Percentiles rank a stretch among this genome's conserved stretches.
Evolutionary conservation across 2,113 vertebrate genomes (phyloP).

Genomic region (Nycticorax nycticorax): DNA sequence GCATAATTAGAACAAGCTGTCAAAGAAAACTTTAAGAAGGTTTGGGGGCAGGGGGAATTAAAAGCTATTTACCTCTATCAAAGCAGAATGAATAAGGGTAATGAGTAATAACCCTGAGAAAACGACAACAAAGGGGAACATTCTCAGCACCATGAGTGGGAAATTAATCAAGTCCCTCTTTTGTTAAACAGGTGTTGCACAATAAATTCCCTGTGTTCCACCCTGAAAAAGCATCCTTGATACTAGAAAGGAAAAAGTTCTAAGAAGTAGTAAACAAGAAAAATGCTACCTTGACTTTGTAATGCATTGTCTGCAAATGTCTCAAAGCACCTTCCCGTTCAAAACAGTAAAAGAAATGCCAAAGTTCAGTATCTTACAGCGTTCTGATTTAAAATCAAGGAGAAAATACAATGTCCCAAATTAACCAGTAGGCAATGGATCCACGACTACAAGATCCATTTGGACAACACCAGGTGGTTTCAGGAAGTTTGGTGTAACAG

Average conservation of each 20-base stretch:
- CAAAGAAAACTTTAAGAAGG: slow-evolving; percentile 63
- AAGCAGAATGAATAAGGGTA: slow-evolving; percentile 68
- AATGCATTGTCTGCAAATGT: background rate
- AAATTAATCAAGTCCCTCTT: slow-evolving; percentile 66
- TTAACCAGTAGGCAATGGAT: background rate
- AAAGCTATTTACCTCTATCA: slow-evolving; percentile 70
- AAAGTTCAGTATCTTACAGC: background rate
- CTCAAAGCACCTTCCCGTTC: background rate
- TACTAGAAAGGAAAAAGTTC: background rate
- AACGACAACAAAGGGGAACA: slow-evolving; percentile 64
- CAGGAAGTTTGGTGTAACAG: background rate
- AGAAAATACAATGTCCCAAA: background rate
- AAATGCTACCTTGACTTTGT: background rate
- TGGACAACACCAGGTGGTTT: background rate
- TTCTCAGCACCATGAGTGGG: slow-evolving; percentile 53
- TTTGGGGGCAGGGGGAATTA: slow-evolving; percentile 62
- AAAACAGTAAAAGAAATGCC: background rate
- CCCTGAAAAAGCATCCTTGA: slow-evolving; percentile 35
- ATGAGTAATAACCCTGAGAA: slow-evolving; percentile 71
- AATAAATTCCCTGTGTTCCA: slow-evolving; percentile 60
- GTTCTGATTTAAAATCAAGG: background rate
- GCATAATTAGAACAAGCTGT: slow-evolving; percentile 69
- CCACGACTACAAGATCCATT: background rate
- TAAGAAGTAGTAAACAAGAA: slow-evolving; percentile 22
- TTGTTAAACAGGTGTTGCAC: slow-evolving; percentile 65